A percentile compares a stretch with the other conserved stretches of the same genome.
phyloP scores from a whole-genome alignment of 2,888 invertebrate genomes.

The Drosophila parthenogenetica region DNA sequence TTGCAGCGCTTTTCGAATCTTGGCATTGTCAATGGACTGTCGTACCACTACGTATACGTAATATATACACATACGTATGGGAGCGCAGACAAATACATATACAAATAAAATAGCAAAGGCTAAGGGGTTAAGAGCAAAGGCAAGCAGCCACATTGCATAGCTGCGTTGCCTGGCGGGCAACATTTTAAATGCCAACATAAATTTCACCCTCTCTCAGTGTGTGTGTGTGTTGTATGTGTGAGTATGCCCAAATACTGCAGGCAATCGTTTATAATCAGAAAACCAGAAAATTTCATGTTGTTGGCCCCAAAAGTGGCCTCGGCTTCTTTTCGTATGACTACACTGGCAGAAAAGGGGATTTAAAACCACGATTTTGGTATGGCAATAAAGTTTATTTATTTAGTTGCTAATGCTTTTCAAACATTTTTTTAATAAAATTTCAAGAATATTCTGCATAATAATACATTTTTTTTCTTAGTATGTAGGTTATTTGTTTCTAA shows the following conservation, averaged over 20 bases:
- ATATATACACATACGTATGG: slow-evolving; percentile 24
- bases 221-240: slow-evolving; percentile 17
- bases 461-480: too few species aligned
- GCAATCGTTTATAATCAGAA: slow-evolving; percentile 80
- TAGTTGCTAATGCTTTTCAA: too few species aligned
- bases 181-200: slow-evolving; percentile 73
- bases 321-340: slow-evolving; percentile 18
- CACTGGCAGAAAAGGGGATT: background rate
- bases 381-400: too few species aligned
- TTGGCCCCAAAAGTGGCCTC: slow-evolving; percentile 60
- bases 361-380: too few species aligned
- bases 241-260: slow-evolving; percentile 59
- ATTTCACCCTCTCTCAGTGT: slow-evolving; percentile 39
- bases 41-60: slow-evolving; percentile 44
- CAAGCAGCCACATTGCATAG: slow-evolving; percentile 32
- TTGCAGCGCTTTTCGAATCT: slow-evolving; percentile 47
- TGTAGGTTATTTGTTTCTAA: too few species aligned
- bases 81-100: slow-evolving; percentile 8
- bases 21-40: slow-evolving; percentile 56
- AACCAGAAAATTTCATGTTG: slow-evolving; percentile 75
- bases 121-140: slow-evolving; percentile 44
- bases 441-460: too few species aligned
- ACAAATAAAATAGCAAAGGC: slow-evolving; percentile 51
- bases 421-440: too few species aligned
- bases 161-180: slow-evolving; percentile 47